These are phyloP conservation scores for Thymelicus lineola DNA, from an alignment of 2,888 invertebrate species.

Conservation along the genomic window DNA sequence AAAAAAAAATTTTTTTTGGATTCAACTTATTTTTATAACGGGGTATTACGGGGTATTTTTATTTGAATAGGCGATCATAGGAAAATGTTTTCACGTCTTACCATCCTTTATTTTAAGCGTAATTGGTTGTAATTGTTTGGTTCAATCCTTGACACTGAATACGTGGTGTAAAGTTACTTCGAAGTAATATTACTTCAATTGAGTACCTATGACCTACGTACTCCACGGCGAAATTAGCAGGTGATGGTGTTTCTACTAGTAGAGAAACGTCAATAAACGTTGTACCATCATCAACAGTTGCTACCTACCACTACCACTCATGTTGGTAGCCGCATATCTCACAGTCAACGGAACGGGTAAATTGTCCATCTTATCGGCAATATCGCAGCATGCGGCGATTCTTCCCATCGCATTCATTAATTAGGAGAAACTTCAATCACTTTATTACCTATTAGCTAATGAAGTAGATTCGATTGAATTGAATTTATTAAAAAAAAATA, in stretches of 20 bases:
- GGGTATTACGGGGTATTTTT: no score
- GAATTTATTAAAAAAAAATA: neutral
- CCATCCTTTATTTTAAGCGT: no score
- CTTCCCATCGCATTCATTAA: conserved; percentile 39
- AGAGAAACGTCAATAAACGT: neutral
- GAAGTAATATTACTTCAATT: no score
- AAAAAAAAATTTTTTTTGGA: no score
- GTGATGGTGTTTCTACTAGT: neutral
- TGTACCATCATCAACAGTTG: neutral
- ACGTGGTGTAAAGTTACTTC: no score
- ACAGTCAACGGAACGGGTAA: conserved; percentile 53
- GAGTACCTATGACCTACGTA: no score
- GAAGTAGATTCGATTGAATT: conserved; percentile 15
- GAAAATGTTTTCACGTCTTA: no score
- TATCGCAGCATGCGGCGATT: conserved; percentile 34
- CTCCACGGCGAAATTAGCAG: no score
- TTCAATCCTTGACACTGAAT: no score
- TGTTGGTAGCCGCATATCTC: conserved; percentile 49
- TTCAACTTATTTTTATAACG: no score
- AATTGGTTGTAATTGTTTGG: no score
- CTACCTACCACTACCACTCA: conserved; percentile 13
- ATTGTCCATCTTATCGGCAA: conserved; percentile 39
- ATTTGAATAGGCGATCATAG: no score
- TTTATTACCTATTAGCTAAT: conserved; percentile 26
- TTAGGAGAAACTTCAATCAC: conserved; percentile 41